Evolutionary conservation across 2,113 vertebrate genomes (phyloP).

Genomic region (Gymnobelideus leadbeateri): DNA sequence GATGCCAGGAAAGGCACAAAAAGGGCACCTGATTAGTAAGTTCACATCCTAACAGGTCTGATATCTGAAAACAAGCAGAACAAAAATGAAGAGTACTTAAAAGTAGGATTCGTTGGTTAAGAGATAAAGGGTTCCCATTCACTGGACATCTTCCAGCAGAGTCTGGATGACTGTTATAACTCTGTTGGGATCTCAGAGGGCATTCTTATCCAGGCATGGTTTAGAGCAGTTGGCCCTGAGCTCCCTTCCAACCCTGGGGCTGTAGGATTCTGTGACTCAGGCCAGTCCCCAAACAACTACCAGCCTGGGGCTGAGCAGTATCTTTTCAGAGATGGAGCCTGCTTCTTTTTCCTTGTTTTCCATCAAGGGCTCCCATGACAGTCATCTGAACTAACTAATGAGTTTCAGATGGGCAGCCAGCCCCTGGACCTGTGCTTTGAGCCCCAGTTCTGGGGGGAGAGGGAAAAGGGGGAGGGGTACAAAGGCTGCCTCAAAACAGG

Average conservation of each 20-base stretch:
- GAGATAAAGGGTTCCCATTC: not conserved
- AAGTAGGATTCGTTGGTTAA: not conserved
- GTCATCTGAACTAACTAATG: slow-evolving; percentile 90
- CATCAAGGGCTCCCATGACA: slow-evolving; percentile 91
- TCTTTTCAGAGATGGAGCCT: slow-evolving; percentile 89
- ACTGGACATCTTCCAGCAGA: not conserved
- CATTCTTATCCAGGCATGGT: not conserved
- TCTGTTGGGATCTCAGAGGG: not conserved
- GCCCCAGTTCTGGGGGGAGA: slow-evolving; percentile 33
- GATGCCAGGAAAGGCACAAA: not conserved
- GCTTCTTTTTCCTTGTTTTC: slow-evolving; percentile 84
- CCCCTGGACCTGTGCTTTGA: slow-evolving; percentile 66
- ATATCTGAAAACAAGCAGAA: not conserved
- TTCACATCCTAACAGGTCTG: not conserved
- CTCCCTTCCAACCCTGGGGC: not conserved
- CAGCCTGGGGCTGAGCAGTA: slow-evolving; percentile 90
- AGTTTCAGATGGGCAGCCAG: slow-evolving; percentile 90
- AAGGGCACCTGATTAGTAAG: not conserved
- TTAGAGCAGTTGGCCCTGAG: not conserved
- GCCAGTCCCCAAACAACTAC: slow-evolving; percentile 89
- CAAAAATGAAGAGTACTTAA: not conserved
- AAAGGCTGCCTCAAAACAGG: not conserved
- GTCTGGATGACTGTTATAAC: not conserved
- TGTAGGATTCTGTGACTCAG: slow-evolving; percentile 53
- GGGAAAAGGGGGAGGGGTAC: not conserved